Percentiles rank a stretch among this genome's conserved stretches.
These are phyloP conservation scores for Peromyscus polionotus DNA, from an alignment of 2,113 vertebrate genomes.

Conservation along the genomic window DNA sequence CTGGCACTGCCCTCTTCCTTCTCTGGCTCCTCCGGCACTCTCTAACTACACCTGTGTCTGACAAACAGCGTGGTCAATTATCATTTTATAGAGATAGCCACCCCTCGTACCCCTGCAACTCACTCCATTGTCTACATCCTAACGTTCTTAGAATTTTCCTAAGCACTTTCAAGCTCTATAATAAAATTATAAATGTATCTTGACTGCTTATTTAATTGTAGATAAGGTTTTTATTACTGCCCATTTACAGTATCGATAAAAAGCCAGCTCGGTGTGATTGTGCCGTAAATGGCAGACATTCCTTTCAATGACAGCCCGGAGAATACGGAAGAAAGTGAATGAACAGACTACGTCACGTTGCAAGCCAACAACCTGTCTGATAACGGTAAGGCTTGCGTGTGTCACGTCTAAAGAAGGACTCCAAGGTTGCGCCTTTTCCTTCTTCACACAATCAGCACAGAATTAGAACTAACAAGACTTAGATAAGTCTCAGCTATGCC, in stretches of 20 bases:
- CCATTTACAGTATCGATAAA: neutral
- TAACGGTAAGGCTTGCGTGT: neutral
- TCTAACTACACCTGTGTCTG: neutral
- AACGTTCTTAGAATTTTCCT: neutral
- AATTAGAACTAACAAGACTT: neutral
- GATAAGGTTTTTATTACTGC: neutral
- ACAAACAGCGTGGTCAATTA: neutral
- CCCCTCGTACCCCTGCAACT: neutral
- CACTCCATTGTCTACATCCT: neutral
- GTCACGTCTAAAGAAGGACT: neutral
- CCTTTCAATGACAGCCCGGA: neutral
- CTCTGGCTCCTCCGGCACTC: neutral
- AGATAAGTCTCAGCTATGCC: neutral
- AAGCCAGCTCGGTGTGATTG: neutral
- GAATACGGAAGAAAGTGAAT: neutral
- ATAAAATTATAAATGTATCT: neutral
- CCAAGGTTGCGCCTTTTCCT: neutral
- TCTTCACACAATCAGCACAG: neutral
- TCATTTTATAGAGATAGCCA: neutral
- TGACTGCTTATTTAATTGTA: neutral
- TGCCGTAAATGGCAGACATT: neutral
- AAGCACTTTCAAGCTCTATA: neutral
- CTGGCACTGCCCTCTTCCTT: neutral
- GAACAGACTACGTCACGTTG: neutral
- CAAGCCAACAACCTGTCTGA: neutral